A percentile compares a stretch with the other conserved stretches of the same genome.
phyloP scores from a whole-genome alignment of 2,888 invertebrate species.

The Phorcus lineatus region DNA sequence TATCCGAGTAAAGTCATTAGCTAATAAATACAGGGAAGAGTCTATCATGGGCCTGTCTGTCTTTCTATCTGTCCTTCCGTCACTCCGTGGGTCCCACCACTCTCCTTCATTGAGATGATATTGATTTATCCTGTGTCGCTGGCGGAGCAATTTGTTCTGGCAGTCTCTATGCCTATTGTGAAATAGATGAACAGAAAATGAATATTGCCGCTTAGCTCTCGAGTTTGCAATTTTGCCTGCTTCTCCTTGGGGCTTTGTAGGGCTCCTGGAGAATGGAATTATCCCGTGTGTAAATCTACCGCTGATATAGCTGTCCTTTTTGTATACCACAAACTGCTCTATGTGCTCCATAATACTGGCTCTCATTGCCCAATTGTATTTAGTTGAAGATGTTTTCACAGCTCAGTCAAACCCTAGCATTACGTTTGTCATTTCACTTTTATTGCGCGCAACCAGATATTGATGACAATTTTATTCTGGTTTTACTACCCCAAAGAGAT shows the following conservation, averaged over 20 bases:
- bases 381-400: not conserved
- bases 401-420: not conserved
- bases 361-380: no score
- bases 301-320: no score
- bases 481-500: not conserved
- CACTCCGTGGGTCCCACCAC: not conserved
- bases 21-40: not conserved
- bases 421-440: not conserved
- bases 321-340: no score
- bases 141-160: not conserved
- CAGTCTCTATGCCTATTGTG: not conserved
- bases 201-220: slow-evolving; percentile 15
- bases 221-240: slow-evolving; percentile 2
- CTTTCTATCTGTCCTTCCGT: no score
- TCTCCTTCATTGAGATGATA: slow-evolving; percentile 1
- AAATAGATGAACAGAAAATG: not conserved
- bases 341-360: no score
- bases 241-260: not conserved
- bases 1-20: not conserved
- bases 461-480: not conserved
- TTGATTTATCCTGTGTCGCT: not conserved
- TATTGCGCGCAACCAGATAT: not conserved
- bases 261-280: not conserved
- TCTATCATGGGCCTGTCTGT: no score
- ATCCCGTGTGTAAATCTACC: not conserved